Evolutionary conservation across 2,888 invertebrate species (phyloP), one percentile per base, ranked within the genome.

Genomic region (Stictocephala bisonia): DNA sequence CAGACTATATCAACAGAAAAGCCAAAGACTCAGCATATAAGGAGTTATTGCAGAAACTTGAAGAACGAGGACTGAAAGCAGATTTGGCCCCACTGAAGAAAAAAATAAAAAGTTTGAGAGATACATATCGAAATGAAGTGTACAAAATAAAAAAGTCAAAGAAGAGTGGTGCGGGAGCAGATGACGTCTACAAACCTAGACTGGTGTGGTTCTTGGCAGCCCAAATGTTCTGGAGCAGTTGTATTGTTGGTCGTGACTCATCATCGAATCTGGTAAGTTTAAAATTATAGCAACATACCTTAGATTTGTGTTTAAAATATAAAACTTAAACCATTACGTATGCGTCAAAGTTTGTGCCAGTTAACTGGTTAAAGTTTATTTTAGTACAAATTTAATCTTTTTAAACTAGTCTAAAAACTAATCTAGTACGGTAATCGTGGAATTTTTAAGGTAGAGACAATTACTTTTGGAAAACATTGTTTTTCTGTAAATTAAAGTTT

Each of bases 201-300:
- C 50, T 68, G 9, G 31, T 50, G 29, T 68, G 68, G 68, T 68
- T 48, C 68, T 48, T 26, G 44, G 68, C 50, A 68, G 69, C 69
- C 53, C 51, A 69, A 31, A 51, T 50, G 50, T 35, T 69, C 53
- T 69, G 50, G 69, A 69, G 69, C 50, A 27, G 50, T 50, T 27
- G 18, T 22, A 29, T 31, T 53, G 53, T 69, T 53, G 53, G 31
- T 50, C 50, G 69, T 29, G 40, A 69, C 20, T 69, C 51, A 69
- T 50, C 69, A 69, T 69, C 53, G 53, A 53, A 69, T 69, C 53
- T 69, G 69, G 69, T 69, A 69, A 69, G 51, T 53, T 50, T 69
- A 35, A 51, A 18, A 64, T 64, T 40, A 64, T n/a, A 64, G 41
- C 22, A 64, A 35, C 4, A 4, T n/a, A 64, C 35, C 41, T 9